A percentile compares a stretch with the other conserved stretches of the same genome.
These are phyloP conservation scores for Leptinotarsa rubiginosa DNA, from an alignment of 2,888 invertebrate genomes.

Conservation along the genomic window DNA sequence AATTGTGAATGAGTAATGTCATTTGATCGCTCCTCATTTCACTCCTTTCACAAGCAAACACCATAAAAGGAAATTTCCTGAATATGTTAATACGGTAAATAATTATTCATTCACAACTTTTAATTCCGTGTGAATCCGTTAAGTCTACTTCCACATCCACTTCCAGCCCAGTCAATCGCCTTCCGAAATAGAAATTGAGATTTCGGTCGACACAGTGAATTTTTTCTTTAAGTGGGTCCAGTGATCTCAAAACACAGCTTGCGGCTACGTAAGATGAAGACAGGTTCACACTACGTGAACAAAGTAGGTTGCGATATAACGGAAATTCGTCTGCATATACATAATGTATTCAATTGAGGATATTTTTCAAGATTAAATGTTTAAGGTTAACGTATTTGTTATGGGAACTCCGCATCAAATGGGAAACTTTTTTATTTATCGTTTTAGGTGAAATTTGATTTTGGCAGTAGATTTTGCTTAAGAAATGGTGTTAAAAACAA, in stretches of 20 bases:
- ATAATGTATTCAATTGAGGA: conserved; percentile 16
- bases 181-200: conserved; percentile 20
- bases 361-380: conserved; percentile 9
- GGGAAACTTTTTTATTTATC: too few relatives aligned
- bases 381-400: conserved; percentile 9
- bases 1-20: background rate
- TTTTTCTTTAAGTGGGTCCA: conserved; percentile 6
- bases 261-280: conserved; percentile 10
- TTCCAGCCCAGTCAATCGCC: conserved; percentile 13
- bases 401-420: too few relatives aligned
- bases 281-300: conserved; percentile 5
- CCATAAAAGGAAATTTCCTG: conserved; percentile 12
- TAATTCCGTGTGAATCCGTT: conserved; percentile 11
- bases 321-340: conserved; percentile 11
- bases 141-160: conserved; percentile 9
- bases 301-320: conserved; percentile 9
- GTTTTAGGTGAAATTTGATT: too few relatives aligned
- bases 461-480: too few relatives aligned
- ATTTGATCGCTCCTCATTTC: background rate
- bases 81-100: conserved; percentile 2
- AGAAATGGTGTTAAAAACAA: too few relatives aligned
- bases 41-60: background rate
- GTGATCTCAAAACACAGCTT: conserved; percentile 4
- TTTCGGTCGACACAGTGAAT: conserved; percentile 16
- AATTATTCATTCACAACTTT: conserved; percentile 5